Evolutionary conservation across 2,113 vertebrate genomes (phyloP).

Genomic region (Casuarius casuarius): DNA sequence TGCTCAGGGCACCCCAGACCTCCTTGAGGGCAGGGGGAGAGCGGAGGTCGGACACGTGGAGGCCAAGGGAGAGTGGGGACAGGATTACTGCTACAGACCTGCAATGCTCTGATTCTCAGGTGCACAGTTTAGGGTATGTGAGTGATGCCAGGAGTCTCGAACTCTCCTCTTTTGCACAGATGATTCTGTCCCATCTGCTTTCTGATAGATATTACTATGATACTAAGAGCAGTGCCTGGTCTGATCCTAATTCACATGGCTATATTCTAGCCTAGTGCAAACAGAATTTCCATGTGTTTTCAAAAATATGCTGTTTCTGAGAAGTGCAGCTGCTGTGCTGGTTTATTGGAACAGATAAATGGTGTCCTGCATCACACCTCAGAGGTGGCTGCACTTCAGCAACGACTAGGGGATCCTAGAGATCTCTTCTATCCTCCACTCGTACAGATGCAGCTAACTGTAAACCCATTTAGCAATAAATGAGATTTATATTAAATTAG

Average conservation of each 20-base stretch:
- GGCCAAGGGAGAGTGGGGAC: not conserved
- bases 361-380: not conserved
- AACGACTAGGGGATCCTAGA: not conserved
- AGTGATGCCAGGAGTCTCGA: not conserved
- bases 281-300: not conserved
- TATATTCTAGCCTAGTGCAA: not conserved
- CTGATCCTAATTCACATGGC: not conserved
- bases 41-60: too few relatives aligned
- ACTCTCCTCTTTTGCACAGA: not conserved
- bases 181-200: not conserved
- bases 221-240: not conserved
- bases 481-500: not conserved
- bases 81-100: not conserved
- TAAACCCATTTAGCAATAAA: not conserved
- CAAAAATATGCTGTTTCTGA: not conserved
- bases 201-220: not conserved
- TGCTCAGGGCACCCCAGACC: too few relatives aligned
- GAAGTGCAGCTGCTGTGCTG: not conserved
- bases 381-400: not conserved
- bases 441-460: not conserved
- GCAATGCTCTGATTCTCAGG: not conserved
- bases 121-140: not conserved
- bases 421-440: not conserved
- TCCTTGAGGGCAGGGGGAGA: too few relatives aligned
- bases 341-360: not conserved